These are phyloP conservation scores for Carpatolechia fugitivella DNA, from an alignment of 2,888 invertebrate species.

Conservation along the genomic window DNA sequence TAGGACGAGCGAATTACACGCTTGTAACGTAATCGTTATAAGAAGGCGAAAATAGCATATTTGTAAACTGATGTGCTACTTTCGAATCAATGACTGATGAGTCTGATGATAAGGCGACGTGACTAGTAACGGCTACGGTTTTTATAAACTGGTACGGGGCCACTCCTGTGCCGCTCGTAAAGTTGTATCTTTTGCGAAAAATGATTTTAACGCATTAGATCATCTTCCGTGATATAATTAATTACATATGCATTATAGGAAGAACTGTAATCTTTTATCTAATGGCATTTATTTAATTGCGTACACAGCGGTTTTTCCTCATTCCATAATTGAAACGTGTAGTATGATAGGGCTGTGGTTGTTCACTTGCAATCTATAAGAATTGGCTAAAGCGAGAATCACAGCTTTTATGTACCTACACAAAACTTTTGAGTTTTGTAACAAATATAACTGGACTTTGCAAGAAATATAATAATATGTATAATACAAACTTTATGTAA, in stretches of 20 bases:
- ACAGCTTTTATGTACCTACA: no score
- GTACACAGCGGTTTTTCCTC: constrained; percentile 16
- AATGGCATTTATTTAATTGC: constrained; percentile 18
- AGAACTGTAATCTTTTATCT: constrained; percentile 13
- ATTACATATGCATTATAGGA: constrained; percentile 16
- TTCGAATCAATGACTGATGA: constrained; percentile 11
- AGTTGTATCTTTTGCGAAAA: constrained; percentile 23
- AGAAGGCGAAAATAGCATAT: constrained; percentile 17
- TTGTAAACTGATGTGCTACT: constrained; percentile 8
- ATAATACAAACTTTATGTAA: no score
- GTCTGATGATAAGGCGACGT: constrained; percentile 15
- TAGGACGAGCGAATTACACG: constrained; percentile 56
- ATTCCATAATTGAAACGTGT: background rate
- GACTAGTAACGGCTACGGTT: background rate
- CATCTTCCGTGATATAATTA: constrained; percentile 21
- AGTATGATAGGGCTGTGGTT: no score
- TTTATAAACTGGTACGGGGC: constrained; percentile 4
- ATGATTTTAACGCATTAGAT: constrained; percentile 26
- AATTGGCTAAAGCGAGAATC: no score
- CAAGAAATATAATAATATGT: no score
- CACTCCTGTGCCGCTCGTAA: background rate
- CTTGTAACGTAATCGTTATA: constrained; percentile 30
- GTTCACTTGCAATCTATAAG: no score
- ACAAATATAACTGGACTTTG: no score
- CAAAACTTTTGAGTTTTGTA: no score